Evolutionary conservation across 1,140 invertebrate genomes (phyloP).

Genomic region (Drosophila arizonae): DNA sequence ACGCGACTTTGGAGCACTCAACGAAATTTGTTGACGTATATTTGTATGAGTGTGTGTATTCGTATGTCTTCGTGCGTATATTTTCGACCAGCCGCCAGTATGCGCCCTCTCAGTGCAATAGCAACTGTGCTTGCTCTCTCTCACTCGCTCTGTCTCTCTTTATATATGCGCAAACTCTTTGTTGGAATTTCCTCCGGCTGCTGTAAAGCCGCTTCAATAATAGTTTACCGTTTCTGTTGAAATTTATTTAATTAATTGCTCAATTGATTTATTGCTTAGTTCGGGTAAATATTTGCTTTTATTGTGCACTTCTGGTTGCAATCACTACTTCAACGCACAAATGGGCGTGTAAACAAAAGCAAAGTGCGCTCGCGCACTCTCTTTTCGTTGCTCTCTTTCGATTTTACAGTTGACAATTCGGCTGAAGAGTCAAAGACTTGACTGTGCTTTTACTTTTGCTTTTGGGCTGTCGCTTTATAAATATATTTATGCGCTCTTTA

Average conservation of each 20-base stretch:
- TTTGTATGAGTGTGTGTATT: neutral
- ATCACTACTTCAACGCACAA: constrained; percentile 35
- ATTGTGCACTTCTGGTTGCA: constrained; percentile 20
- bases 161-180: constrained; percentile 51
- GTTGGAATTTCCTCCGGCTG: constrained; percentile 12
- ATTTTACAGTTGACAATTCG: constrained; percentile 1
- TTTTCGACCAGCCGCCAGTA: constrained; percentile 31
- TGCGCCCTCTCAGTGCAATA: constrained; percentile 26
- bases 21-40: constrained; percentile 25
- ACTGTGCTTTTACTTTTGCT: constrained; percentile 49
- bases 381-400: constrained; percentile 44
- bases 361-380: constrained; percentile 74
- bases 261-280: constrained; percentile 17
- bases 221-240: constrained; percentile 5
- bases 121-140: constrained; percentile 30
- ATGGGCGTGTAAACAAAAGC: constrained; percentile 67
- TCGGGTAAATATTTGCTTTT: constrained; percentile 29
- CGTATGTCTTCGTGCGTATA: constrained; percentile 11
- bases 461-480: constrained; percentile 4
- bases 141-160: constrained; percentile 12
- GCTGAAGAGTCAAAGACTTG: constrained; percentile 36
- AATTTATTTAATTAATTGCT: constrained; percentile 29
- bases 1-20: constrained; percentile 51
- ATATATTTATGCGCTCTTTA: constrained; percentile 15
- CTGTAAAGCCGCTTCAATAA: constrained; percentile 29